Evolutionary conservation across 2,113 vertebrate genomes (phyloP), one percentile per base, ranked within the genome.

Genomic region (Plestiodon gilberti): DNA sequence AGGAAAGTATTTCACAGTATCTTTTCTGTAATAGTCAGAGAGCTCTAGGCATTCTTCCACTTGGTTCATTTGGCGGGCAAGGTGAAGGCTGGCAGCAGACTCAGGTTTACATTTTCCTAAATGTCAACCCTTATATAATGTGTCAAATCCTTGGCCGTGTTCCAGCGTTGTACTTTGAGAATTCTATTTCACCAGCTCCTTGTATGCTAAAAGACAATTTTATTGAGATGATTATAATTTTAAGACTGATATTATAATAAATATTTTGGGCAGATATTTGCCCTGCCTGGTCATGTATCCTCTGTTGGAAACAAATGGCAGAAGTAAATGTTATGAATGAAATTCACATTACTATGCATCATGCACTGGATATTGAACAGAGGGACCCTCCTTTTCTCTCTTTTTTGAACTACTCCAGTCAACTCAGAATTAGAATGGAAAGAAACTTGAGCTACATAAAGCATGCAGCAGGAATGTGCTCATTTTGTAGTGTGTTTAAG

Each of bases 151-250:
- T 43, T 82, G 79, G 84, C n/a, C 17, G 18, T 55, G 17, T 57
- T 71, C 67, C 79, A 79, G 1, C 17, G 6, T 30, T 82, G 80
- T 89, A 40, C 64, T 82, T 86, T 73, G 33, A 62, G 64, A 35
- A 82, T 89, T 86, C 78, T 64, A 70, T 81, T 70, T 85, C 52
- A 69, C 62, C 78, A 17, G 2, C n/a, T 73, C 10, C 33, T 82
- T 77, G 28, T 25, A 25, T 35, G 78, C 35, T 28, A 82, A 71
- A 89, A 52, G 57, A 78, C 59, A 62, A 28, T 82, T 71, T 64
- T 73, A 78, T 14, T 52, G 40, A 38, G 57, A 78, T 10, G n/a
- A 69, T 86, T 65, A 55, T 64, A 33, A 73, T 82, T 71, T 83
- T 77, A 71, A 69, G 52, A 77, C 6, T 43, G 55, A 18, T 55